Conservation (phyloP, 2,888 invertebrate genomes). For the Phengaris alcon region DNA sequence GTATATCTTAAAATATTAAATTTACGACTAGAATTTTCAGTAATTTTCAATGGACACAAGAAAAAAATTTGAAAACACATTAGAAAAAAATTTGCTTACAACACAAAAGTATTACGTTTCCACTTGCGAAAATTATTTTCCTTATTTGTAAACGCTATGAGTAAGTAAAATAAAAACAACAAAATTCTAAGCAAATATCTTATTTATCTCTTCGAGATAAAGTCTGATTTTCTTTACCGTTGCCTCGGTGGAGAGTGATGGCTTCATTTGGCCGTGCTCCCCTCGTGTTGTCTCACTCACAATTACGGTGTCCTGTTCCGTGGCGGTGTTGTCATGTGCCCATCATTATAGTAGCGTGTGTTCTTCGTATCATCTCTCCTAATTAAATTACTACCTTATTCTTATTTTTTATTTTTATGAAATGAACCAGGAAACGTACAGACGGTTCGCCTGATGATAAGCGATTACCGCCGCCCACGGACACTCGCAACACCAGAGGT, state of each 20-base stretch:
- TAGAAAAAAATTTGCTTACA: no score
- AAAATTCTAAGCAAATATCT: no score
- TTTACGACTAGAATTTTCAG: no score
- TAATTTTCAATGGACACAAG: no score
- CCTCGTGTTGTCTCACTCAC: conserved; percentile 42
- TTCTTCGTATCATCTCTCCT: conserved; percentile 27
- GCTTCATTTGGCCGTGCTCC: conserved; percentile 58
- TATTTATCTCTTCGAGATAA: neutral
- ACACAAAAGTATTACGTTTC: neutral
- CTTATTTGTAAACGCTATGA: conserved; percentile 1
- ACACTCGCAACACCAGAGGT: no score
- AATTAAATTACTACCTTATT: neutral
- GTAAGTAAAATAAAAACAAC: neutral
- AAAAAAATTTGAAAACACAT: no score
- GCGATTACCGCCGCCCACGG: no score
- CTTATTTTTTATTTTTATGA: no score
- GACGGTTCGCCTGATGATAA: no score
- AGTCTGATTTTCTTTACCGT: conserved; percentile 22
- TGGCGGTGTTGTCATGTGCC: conserved; percentile 38
- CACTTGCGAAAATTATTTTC: neutral
- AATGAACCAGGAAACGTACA: no score
- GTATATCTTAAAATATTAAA: no score
- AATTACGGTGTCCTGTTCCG: conserved; percentile 59
- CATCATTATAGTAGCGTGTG: conserved; percentile 37
- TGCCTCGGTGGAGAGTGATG: conserved; percentile 46